Conservation (phyloP, 1,140 invertebrate genomes). For the Brachionus sp. region DNA sequence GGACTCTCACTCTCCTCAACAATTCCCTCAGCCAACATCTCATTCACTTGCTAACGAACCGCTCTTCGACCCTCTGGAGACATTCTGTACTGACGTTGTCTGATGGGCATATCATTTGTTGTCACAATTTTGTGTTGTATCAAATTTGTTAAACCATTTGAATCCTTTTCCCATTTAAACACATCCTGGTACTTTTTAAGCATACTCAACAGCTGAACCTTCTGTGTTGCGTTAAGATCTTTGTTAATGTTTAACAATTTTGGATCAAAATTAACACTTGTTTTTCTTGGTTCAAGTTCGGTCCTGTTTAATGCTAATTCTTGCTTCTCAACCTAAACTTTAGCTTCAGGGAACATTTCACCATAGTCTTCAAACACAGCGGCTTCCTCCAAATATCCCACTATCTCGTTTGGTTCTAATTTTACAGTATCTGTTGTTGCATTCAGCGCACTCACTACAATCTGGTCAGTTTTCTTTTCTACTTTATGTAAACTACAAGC, state of each 20-base stretch:
- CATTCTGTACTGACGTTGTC: neutral
- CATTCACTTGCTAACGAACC: neutral
- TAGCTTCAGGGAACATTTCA: neutral
- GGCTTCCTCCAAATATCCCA: neutral
- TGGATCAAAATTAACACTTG: neutral
- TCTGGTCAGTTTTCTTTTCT: neutral
- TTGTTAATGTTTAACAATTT: conserved; percentile 11
- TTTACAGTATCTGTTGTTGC: too few relatives aligned
- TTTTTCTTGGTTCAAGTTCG: neutral
- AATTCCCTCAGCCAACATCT: conserved; percentile 45
- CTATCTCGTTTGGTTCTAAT: neutral
- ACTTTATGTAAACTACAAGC: neutral
- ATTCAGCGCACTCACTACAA: neutral
- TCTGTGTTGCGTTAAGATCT: neutral
- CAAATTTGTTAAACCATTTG: neutral
- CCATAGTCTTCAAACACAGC: neutral
- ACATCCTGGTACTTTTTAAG: neutral
- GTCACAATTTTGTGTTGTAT: neutral
- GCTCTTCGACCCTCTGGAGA: too few relatives aligned
- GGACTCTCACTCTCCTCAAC: conserved; percentile 44
- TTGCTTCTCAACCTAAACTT: neutral
- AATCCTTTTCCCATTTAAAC: neutral
- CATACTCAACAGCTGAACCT: neutral
- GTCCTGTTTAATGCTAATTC: neutral
- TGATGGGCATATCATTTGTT: neutral